Conservation (phyloP, 1,140 invertebrate species). For the Lordiphosa mommai region DNA sequence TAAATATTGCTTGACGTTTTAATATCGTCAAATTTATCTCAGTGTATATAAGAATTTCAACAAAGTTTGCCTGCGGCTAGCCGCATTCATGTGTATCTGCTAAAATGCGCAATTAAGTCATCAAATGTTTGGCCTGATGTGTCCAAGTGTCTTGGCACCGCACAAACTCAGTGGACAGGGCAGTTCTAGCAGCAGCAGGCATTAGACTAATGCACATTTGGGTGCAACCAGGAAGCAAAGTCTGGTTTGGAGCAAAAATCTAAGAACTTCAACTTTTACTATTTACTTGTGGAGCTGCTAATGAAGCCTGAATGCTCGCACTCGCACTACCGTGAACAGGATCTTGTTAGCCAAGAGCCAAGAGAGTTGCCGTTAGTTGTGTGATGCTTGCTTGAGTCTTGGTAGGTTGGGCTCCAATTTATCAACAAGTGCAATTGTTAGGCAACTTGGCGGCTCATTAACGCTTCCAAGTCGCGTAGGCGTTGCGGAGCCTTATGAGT, state of each 20-base stretch:
- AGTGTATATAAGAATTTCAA: constrained; percentile 9
- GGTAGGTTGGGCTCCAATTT: constrained; percentile 52
- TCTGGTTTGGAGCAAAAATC: constrained; percentile 29
- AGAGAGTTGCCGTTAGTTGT: constrained; percentile 40
- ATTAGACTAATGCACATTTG: constrained; percentile 66
- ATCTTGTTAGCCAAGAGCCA: constrained; percentile 24
- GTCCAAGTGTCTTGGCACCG: constrained; percentile 48
- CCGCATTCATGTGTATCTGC: constrained; percentile 47
- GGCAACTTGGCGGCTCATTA: constrained; percentile 57
- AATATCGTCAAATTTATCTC: not conserved
- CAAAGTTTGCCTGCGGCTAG: constrained; percentile 3
- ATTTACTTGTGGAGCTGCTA: constrained; percentile 34
- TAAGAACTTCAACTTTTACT: constrained; percentile 35
- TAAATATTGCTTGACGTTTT: not conserved
- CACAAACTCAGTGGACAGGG: constrained; percentile 5
- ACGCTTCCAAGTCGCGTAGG: constrained; percentile 51
- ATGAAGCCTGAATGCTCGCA: constrained; percentile 43
- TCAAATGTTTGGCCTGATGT: constrained; percentile 59
- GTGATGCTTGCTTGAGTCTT: too few species aligned
- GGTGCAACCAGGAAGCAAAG: constrained; percentile 48
- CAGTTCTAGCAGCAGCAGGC: constrained; percentile 14
- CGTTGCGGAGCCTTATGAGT: constrained; percentile 17
- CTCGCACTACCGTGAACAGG: constrained; percentile 23
- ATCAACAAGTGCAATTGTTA: constrained; percentile 59
- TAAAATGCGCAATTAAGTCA: constrained; percentile 75